Base-by-base conservation (phyloP, 2,888 invertebrate genomes). In the Pollenia amentaria region DNA sequence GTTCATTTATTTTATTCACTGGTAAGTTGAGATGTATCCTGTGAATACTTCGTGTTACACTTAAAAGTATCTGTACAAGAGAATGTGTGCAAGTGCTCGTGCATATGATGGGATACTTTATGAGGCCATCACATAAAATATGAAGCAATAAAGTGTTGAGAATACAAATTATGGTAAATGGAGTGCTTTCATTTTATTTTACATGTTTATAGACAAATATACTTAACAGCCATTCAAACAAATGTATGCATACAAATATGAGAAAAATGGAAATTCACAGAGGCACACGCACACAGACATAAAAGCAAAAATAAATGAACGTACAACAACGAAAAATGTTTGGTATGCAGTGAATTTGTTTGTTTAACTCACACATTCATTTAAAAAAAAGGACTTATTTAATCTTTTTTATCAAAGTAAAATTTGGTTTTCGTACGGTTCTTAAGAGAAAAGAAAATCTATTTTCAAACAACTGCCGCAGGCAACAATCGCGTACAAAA, bases 81-180 rank as follows among this genome's bases (percentile, higher is more conserved):
- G 62, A 10, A 16, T 3, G 18, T 38, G 40, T 42, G 46, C 7
- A 3, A 64, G 64, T 38, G 44, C 51, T 65, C 38, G 53, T 44
- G 53, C 64, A 80, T 72, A 64, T 53, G 44, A 73, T 73, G 69
- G 53, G 53, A 62, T 82, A 75, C 69, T 82, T 86, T 86, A 86
- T 70, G 78, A 51, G 81, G 64, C 78, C 72, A 86, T 78, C 69
- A 75, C 55, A 86, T 86, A 82, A 86, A 82, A 86, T 86, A 86
- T 79, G 70, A 82, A 79, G 62, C 73, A 70, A 82, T 86, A 82
- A 86, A 86, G 78, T 82, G 85, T 86, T 82, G 69, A 75, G 85
- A 86, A 86, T 86, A 86, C 85, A 82, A 86, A 86, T 86, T 82
- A 86, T 86, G 78, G 78, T 79, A 86, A 82, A 86, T 82, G 82